phyloP scores from a whole-genome alignment of 2,113 vertebrate species.

The Lipophrys pholis region DNA sequence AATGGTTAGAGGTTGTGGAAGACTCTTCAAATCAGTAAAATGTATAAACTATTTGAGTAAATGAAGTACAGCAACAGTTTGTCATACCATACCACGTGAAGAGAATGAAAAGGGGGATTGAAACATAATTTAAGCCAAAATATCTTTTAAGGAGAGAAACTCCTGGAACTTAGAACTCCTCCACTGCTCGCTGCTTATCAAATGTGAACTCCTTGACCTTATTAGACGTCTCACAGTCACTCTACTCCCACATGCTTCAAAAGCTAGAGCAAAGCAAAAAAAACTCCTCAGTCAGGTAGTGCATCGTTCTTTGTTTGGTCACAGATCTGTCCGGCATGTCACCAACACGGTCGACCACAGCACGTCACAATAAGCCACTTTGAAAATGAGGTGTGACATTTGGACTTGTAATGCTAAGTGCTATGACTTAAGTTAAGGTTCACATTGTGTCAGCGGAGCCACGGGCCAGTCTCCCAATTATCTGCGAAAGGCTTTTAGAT shows the following conservation, averaged over 20 bases:
- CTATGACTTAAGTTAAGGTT: slow-evolving; percentile 31
- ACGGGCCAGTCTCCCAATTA: slow-evolving; percentile 57
- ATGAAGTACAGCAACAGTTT: not conserved
- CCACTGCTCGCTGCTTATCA: slow-evolving; percentile 19
- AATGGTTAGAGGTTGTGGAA: slow-evolving; percentile 23
- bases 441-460: slow-evolving; percentile 40
- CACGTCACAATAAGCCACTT: slow-evolving; percentile 16
- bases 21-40: not conserved
- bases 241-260: slow-evolving; percentile 60
- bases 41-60: not conserved
- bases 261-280: slow-evolving; percentile 56
- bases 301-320: not conserved
- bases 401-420: slow-evolving; percentile 67
- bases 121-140: not conserved
- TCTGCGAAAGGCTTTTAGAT: slow-evolving; percentile 74
- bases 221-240: slow-evolving; percentile 53
- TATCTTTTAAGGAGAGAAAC: slow-evolving; percentile 1
- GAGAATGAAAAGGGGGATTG: not conserved
- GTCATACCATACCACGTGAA: no score
- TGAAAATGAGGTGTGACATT: slow-evolving; percentile 63
- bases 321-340: not conserved
- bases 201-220: slow-evolving; percentile 56
- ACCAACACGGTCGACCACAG: slow-evolving; percentile 8
- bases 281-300: slow-evolving; percentile 47
- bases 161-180: not conserved